Conservation (phyloP, 2,113 vertebrate species). For the Nematolebias whitei region DNA sequence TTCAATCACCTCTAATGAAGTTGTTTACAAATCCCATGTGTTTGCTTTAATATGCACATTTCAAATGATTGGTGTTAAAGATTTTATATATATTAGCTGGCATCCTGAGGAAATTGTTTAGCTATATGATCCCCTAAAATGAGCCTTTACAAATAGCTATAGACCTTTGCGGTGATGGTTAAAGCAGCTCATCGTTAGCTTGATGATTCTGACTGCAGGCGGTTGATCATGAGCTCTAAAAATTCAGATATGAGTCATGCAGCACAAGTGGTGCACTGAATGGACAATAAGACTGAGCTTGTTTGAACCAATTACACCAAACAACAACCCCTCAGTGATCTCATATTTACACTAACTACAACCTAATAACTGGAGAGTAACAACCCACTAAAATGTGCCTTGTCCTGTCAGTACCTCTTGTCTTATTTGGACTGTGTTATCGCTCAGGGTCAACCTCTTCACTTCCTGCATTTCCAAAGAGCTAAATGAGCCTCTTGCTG, state of each 20-base stretch:
- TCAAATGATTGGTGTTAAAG: constrained; percentile 8
- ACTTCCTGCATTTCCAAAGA: constrained; percentile 56
- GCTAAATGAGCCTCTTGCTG: constrained; percentile 62
- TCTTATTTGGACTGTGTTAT: constrained; percentile 19
- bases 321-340: constrained; percentile 46
- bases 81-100: not conserved
- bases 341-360: constrained; percentile 64
- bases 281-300: constrained; percentile 52
- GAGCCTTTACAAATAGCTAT: constrained; percentile 47
- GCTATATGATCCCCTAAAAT: constrained; percentile 42
- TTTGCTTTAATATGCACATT: constrained; percentile 1
- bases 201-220: constrained; percentile 40
- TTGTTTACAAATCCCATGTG: not conserved
- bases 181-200: constrained; percentile 45
- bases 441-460: constrained; percentile 50
- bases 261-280: constrained; percentile 46
- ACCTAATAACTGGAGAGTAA: constrained; percentile 61
- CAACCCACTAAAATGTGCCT: constrained; percentile 54
- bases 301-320: constrained; percentile 71
- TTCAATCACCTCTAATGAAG: constrained; percentile 12
- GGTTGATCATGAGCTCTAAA: constrained; percentile 17
- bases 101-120: constrained; percentile 12
- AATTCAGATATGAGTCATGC: constrained; percentile 55
- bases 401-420: constrained; percentile 53
- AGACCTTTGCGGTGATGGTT: constrained; percentile 27